Percentiles rank a stretch among this genome's conserved stretches.
These are phyloP conservation scores for Ageneiosus marmoratus DNA, from an alignment of 2,113 vertebrate species.

Conservation along the genomic window DNA sequence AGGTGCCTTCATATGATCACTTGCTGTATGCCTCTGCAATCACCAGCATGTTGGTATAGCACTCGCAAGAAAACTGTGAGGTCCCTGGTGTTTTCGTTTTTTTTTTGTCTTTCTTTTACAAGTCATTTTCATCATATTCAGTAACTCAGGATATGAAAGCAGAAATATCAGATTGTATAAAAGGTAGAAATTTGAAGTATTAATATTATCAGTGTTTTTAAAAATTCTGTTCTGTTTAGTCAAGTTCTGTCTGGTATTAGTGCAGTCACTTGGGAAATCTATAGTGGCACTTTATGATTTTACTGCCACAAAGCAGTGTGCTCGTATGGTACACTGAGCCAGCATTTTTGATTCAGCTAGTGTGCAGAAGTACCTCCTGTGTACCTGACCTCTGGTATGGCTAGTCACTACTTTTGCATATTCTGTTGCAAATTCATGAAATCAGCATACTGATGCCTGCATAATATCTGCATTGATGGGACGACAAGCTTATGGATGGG, in stretches of 20 bases:
- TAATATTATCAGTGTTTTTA: too few relatives aligned
- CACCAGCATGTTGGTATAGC: neutral
- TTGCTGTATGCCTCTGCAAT: constrained; percentile 9
- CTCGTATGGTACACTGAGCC: neutral
- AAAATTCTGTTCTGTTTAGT: neutral
- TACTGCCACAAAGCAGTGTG: constrained; percentile 1
- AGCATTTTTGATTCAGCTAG: neutral
- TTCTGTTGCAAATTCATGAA: neutral
- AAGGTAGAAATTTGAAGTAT: neutral
- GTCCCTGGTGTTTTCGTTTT: neutral
- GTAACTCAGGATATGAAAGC: constrained; percentile 28
- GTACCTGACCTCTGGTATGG: neutral
- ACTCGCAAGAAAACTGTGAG: constrained; percentile 13
- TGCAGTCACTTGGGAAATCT: constrained; percentile 45
- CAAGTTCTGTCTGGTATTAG: constrained; percentile 13
- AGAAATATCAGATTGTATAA: neutral
- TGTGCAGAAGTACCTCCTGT: neutral
- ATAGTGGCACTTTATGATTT: constrained; percentile 16
- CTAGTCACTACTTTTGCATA: neutral
- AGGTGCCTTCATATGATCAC: constrained; percentile 29
- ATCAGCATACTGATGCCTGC: too few relatives aligned
- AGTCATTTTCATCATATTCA: neutral
- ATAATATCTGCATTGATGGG: neutral
- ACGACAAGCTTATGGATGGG: neutral
- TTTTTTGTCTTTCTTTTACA: neutral